Evolutionary conservation across 37 sponge, comb jelly and placozoan genomes (phyloP).

Genomic region (Beroe ovata): DNA sequence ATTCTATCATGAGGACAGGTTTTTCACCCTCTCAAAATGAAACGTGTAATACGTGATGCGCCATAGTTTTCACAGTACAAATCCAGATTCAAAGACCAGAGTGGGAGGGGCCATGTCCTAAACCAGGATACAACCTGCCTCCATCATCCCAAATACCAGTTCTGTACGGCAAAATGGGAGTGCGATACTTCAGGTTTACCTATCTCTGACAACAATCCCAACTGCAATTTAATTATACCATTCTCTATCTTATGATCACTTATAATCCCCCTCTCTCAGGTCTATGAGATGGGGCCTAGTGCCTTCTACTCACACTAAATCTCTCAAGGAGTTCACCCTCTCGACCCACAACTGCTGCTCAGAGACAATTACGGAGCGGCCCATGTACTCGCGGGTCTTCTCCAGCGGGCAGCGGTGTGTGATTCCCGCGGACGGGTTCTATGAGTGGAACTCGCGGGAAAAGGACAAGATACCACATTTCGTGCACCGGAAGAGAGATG

Average conservation of each 20-base stretch:
- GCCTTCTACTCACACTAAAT: constrained; percentile 32
- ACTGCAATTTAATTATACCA: no score
- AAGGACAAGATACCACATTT: constrained; percentile 48
- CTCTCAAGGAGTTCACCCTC: constrained; percentile 23
- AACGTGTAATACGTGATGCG: no score
- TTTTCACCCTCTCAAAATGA: no score
- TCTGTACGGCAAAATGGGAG: constrained; percentile 21
- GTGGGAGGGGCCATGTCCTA: constrained; percentile 18
- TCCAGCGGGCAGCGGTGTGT: not conserved
- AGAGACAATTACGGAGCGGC: constrained; percentile 7
- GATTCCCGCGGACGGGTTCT: constrained; percentile 54
- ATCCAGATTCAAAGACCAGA: constrained; percentile 21
- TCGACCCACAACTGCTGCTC: constrained; percentile 56
- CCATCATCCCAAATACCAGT: constrained; percentile 41
- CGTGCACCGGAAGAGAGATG: not conserved
- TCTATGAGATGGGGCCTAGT: constrained; percentile 65
- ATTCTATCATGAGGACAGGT: no score
- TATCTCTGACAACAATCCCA: no score
- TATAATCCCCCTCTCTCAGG: no score
- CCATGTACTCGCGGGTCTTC: constrained; percentile 22
- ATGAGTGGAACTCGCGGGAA: constrained; percentile 43
- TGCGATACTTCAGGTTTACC: constrained; percentile 40
- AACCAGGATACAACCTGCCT: constrained; percentile 32
- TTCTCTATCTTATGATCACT: no score
- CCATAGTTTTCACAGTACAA: no score